Conservation (phyloP, 2,888 invertebrate genomes). For the Nematopogon swammerdamellus region DNA sequence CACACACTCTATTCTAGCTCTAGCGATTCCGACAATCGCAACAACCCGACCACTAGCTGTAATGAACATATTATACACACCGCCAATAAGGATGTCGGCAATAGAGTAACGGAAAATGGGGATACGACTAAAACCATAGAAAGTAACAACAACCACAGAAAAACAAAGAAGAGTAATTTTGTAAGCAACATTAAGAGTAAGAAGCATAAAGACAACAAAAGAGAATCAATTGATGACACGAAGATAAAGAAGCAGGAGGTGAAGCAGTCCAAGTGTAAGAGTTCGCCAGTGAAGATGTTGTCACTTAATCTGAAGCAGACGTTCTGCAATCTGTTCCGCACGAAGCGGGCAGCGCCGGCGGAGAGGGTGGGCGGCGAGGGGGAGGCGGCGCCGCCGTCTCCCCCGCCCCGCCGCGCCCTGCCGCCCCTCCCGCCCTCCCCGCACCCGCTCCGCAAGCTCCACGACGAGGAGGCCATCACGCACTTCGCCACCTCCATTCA, state of each 20-base stretch:
- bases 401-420: constrained; percentile 32
- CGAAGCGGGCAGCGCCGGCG: constrained; percentile 37
- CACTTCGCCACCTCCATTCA: constrained; percentile 91
- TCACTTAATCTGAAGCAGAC: constrained; percentile 79
- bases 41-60: constrained; percentile 17
- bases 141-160: constrained; percentile 37
- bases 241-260: constrained; percentile 25
- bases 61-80: not conserved
- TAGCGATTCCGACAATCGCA: constrained; percentile 60
- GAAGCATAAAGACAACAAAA: constrained; percentile 3
- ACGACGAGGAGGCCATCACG: constrained; percentile 56
- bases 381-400: constrained; percentile 27
- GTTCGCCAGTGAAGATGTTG: constrained; percentile 63
- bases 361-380: constrained; percentile 28
- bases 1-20: constrained; percentile 78
- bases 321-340: constrained; percentile 80
- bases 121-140: constrained; percentile 43
- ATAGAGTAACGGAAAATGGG: constrained; percentile 30
- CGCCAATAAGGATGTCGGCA: constrained; percentile 26
- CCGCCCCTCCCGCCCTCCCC: constrained; percentile 39
- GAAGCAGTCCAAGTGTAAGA: constrained; percentile 55
- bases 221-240: constrained; percentile 8
- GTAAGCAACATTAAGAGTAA: constrained; percentile 9
- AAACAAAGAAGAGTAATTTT: constrained; percentile 23
- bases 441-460: constrained; percentile 21